Base-by-base conservation (phyloP, 37 sponge, comb jelly and placozoan species). In the Ephydatia muelleri region DNA sequence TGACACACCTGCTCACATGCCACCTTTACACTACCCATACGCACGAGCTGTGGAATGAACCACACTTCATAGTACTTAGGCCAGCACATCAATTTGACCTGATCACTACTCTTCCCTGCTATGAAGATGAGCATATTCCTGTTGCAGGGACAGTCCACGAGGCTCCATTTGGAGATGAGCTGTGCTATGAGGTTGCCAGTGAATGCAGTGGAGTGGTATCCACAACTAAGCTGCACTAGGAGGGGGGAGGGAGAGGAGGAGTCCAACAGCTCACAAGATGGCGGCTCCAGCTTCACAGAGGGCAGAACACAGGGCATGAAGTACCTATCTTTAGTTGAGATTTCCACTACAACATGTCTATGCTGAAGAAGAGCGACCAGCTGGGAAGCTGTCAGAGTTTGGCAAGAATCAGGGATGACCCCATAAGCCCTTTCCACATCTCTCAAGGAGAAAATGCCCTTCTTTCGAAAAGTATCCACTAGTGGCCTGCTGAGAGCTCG, bases 161-260 rank as follows among this genome's bases (percentile, higher is more conserved):
- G 57, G 57, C 57, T 57, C 57, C 57, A 57, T 57, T 57, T 57
- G 57, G 57, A 57, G 57, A 57, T 57, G 57, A 57, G 57, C 57
- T 57, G 57, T 5, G 57, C 57, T 57, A 57, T 21, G 19, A 57
- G 57, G 19, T 57, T 57, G 57, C 57, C 9, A 57, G 57, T 19
- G 19, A 57, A 57, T 4, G 57, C 57, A 57, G 57, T 21, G 16
- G 57, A 57, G 57, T 16, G 12, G 57, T 57, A 57, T 21, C 57
- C 57, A 57, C 57, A 57, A 21, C 57, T 57, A 4, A 57, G 57
- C 57, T 57, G 57, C 1, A 57, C 57, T 21, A 57, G 57, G 57
- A 57, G 57, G 57, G 57, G 57, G 57, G 57, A 57, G 57, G 57
- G 57, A n/a, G n/a, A n/a, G 57, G 57, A 57, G 57, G 57, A 57